These are phyloP conservation scores for Chunga burmeisteri DNA, from an alignment of 2,113 vertebrate genomes.

Conservation along the genomic window DNA sequence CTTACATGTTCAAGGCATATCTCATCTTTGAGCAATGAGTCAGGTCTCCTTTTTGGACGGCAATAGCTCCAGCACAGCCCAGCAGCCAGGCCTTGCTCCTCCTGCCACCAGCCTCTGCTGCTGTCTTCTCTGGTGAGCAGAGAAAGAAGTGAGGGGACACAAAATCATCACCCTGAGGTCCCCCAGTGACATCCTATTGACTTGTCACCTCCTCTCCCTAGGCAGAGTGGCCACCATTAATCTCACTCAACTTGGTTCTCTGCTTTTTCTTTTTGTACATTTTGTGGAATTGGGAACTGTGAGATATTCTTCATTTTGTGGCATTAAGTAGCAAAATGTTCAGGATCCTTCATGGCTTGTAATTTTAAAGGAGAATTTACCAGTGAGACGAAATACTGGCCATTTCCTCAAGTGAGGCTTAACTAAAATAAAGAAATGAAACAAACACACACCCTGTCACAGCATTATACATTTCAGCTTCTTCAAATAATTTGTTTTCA, in stretches of 20 bases:
- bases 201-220: neutral
- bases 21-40: too few relatives aligned
- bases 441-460: neutral
- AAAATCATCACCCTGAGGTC: neutral
- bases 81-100: neutral
- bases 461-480: neutral
- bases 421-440: neutral
- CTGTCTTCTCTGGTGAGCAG: neutral
- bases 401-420: neutral
- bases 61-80: neutral
- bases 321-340: neutral
- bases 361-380: neutral
- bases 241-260: neutral
- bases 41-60: neutral
- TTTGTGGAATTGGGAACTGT: neutral
- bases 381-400: neutral
- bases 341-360: neutral
- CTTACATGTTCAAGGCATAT: too few relatives aligned
- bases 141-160: neutral
- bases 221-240: neutral
- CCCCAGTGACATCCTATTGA: neutral
- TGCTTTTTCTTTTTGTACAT: neutral
- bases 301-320: neutral
- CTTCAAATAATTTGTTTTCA: neutral
- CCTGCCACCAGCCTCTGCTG: neutral